Evolutionary conservation across 2,888 invertebrate genomes (phyloP).

Genomic region (Heliconius sara): DNA sequence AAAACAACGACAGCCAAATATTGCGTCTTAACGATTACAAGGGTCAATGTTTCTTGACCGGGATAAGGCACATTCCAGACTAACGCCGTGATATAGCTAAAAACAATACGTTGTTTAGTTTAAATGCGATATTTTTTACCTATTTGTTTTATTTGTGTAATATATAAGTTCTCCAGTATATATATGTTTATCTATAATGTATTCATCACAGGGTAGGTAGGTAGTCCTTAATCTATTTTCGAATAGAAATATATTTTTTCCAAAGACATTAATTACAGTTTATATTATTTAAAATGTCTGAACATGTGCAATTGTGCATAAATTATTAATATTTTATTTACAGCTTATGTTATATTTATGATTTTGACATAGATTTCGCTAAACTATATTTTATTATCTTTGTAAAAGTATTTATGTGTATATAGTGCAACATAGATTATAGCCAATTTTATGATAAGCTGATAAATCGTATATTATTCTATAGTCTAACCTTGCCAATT

Average conservation of each 20-base stretch:
- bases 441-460: constrained; percentile 11
- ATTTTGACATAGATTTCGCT: constrained; percentile 1
- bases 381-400: not conserved
- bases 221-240: not conserved
- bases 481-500: not conserved
- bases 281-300: not conserved
- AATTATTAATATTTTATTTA: constrained; percentile 1
- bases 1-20: constrained; percentile 17
- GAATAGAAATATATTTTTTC: not conserved
- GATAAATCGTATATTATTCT: constrained; percentile 5
- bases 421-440: constrained; percentile 6
- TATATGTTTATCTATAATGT: not conserved
- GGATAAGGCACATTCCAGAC: constrained; percentile 10
- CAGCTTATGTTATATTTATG: not conserved
- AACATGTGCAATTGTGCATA: not conserved
- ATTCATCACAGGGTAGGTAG: too few relatives aligned
- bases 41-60: constrained; percentile 36
- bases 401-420: constrained; percentile 4
- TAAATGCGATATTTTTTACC: not conserved
- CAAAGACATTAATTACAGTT: not conserved
- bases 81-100: not conserved
- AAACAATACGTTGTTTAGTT: not conserved
- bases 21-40: constrained; percentile 23
- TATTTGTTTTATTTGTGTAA: not conserved
- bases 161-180: not conserved